Conservation (phyloP, 2,113 vertebrate genomes). For the Rhinichthys klamathensis region DNA sequence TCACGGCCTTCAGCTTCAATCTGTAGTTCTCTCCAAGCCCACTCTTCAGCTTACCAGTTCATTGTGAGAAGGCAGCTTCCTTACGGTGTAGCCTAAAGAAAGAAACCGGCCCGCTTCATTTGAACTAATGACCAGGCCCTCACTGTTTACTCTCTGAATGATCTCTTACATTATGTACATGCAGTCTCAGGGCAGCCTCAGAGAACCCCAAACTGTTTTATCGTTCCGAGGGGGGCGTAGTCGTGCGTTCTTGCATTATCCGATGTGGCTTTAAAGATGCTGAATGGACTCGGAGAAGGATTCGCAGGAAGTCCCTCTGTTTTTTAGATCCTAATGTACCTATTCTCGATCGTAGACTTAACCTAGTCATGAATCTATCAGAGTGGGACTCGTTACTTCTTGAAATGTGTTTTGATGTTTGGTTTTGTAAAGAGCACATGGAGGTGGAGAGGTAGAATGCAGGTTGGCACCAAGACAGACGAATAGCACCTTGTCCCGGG, state of each 20-base stretch:
- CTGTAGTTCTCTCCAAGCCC: conserved; percentile 21
- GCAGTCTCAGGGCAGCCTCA: conserved; percentile 56
- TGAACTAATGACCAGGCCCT: conserved; percentile 40
- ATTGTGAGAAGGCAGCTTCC: conserved; percentile 51
- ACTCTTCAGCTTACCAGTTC: not conserved
- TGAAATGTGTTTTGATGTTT: not conserved
- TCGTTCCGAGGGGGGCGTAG: not conserved
- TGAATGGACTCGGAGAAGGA: conserved; percentile 7
- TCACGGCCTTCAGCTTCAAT: conserved; percentile 57
- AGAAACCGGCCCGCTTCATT: conserved; percentile 17
- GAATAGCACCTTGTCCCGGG: conserved; percentile 41
- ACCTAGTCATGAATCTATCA: not conserved
- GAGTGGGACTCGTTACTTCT: not conserved
- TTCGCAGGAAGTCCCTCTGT: not conserved
- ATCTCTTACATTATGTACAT: conserved; percentile 45
- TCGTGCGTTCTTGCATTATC: not conserved
- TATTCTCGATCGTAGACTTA: not conserved
- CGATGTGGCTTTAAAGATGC: not conserved
- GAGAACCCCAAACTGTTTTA: conserved; percentile 36
- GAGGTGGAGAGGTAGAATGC: conserved; percentile 45
- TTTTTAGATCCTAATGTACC: not conserved
- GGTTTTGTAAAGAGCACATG: not conserved
- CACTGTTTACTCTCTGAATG: conserved; percentile 49
- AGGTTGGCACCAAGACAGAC: conserved; percentile 45
- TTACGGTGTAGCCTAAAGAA: conserved; percentile 35